Conservation (phyloP, 2,797 vertebrate species). For the Argya squamiceps region DNA sequence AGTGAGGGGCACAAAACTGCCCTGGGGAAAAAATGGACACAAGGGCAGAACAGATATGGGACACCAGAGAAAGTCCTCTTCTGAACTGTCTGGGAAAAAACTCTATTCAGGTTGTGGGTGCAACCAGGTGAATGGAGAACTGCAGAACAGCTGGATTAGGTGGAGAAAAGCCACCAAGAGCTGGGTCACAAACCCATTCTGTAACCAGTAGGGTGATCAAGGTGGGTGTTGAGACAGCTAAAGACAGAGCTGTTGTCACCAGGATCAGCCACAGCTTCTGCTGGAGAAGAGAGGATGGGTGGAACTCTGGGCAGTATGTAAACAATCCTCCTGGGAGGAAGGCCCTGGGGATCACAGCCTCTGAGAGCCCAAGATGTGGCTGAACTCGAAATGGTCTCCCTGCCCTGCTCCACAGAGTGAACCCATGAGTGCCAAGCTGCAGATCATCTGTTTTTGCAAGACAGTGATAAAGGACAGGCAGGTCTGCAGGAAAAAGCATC, state of each 20-base stretch:
- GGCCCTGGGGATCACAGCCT: not conserved
- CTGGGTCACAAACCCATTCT: not conserved
- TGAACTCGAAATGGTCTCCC: not conserved
- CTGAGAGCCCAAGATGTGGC: not conserved
- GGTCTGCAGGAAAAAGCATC: not conserved
- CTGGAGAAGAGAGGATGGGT: not conserved
- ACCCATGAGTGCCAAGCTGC: not conserved
- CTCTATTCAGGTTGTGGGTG: rapidly evolving
- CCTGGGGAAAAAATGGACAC: not conserved
- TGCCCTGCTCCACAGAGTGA: not conserved
- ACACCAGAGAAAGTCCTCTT: not conserved
- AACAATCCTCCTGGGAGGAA: not conserved
- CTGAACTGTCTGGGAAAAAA: not conserved
- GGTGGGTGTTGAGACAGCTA: not conserved
- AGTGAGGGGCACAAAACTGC: not conserved
- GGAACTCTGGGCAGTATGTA: not conserved
- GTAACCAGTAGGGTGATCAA: not conserved
- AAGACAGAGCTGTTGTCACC: not conserved
- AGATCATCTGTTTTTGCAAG: not conserved
- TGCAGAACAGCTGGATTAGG: not conserved
- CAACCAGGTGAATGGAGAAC: not conserved
- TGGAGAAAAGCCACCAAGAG: not conserved
- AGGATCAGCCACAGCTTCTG: not conserved
- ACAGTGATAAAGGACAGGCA: not conserved
- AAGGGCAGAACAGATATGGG: not conserved